Evolutionary conservation across 2,797 vertebrate genomes (phyloP).

Genomic region (Morus bassanus): DNA sequence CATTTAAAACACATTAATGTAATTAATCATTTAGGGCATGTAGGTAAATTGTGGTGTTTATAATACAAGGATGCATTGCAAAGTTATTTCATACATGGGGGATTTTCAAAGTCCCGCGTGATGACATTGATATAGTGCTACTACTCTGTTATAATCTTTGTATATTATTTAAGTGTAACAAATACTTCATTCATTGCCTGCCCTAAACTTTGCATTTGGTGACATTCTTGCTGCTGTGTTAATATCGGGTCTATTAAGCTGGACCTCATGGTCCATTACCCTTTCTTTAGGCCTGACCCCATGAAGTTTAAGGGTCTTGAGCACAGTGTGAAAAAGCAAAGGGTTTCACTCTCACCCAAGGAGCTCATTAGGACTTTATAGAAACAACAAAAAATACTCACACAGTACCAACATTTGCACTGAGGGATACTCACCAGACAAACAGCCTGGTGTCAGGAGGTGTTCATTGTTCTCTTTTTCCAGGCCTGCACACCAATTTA

Average conservation of each 20-base stretch:
- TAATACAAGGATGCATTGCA: conserved; percentile 28
- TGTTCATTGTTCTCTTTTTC: conserved; percentile 86
- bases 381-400: conserved; percentile 92
- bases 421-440: conserved; percentile 87
- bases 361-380: conserved; percentile 99
- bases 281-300: conserved; percentile 90
- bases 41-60: conserved; percentile 52
- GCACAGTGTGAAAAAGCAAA: conserved; percentile 88
- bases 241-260: conserved; percentile 84
- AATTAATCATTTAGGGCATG: conserved; percentile 31
- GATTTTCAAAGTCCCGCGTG: conserved; percentile 71
- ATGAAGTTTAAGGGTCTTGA: conserved; percentile 90
- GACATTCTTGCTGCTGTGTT: conserved; percentile 85
- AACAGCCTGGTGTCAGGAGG: conserved; percentile 91
- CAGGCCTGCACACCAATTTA: conserved; percentile 79
- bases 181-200: conserved; percentile 80
- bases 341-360: conserved; percentile 89
- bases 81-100: conserved; percentile 69
- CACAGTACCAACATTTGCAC: conserved; percentile 93
- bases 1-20: not conserved
- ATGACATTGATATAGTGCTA: conserved; percentile 79
- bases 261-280: conserved; percentile 88
- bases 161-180: conserved; percentile 83
- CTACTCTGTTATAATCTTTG: conserved; percentile 77
- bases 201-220: conserved; percentile 82